Evolutionary conservation across 1,140 invertebrate species (phyloP), one percentile per base, ranked within the genome.

Genomic region (Charaxes varanes): DNA sequence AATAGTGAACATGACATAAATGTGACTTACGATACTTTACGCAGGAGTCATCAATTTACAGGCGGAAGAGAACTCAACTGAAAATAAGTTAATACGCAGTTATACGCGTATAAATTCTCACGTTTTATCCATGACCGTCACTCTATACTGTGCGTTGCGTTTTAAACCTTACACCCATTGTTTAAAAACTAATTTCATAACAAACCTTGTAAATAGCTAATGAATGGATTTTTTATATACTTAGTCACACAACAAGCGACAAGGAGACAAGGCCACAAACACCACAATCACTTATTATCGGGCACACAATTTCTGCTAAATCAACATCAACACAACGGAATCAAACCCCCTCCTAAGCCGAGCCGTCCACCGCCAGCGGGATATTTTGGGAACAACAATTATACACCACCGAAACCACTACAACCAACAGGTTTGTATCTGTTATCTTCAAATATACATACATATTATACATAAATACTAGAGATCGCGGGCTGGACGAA

Each of bases 341-440:
- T 11, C n/a, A 28, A 22, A 10, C 33, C 42, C 11, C 21, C 41
- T 2, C 22, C 22, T 6, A 49, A 23, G 6, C 51, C 60, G 0
- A 54, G 56, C 2, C 44, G 62, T 24, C 65, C 72, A 22, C 76
- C 71, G 0, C 59, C 58, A 21, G 72, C 69, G 34, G 76, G 76
- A 6, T 53, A 55, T 12, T 77, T 73, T 22, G 60, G 61, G 10
- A 47, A 47, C 4, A 76, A 78, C 46, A 21, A 31, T 1, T 76
- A 76, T 30, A 50, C 58, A 23, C 73, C 71, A 22, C 73, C 60
- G 13, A 22, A 36, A 30, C 36, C 47, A 4, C 48, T 60, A 11
- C 33, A 60, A 28, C 71, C 71, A 15, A 69, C 71, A 42, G 67
- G 74, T 74, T n/a, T n/a, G n/a, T n/a, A n/a, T n/a, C n/a, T n/a